phyloP scores from a whole-genome alignment of 2,888 invertebrate genomes.

The Dusona sp. region DNA sequence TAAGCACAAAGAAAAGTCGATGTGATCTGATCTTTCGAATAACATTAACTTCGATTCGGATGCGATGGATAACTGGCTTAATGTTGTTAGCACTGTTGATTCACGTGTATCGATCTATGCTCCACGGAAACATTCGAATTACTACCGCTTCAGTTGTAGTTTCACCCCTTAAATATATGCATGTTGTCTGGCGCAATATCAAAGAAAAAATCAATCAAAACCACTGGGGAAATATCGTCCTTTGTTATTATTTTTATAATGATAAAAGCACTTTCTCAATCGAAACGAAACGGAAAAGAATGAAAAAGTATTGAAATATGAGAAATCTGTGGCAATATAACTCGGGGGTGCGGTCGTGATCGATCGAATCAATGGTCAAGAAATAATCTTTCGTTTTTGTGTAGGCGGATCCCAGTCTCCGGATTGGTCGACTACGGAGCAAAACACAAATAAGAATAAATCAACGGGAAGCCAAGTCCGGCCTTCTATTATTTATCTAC shows the following conservation, averaged over 20 bases:
- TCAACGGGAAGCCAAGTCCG: conserved; percentile 15
- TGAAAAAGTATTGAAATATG: neutral
- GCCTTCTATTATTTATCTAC: conserved; percentile 51
- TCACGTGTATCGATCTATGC: conserved; percentile 38
- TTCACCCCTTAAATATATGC: conserved; percentile 38
- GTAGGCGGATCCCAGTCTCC: neutral
- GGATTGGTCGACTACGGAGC: conserved; percentile 37
- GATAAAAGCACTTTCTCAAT: conserved; percentile 27
- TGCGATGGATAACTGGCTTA: no score
- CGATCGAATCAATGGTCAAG: conserved; percentile 19
- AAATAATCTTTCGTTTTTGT: conserved; percentile 21
- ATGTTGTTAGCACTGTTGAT: neutral
- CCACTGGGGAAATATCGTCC: neutral
- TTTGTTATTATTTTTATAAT: conserved; percentile 38
- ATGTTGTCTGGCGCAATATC: conserved; percentile 9
- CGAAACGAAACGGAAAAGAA: neutral
- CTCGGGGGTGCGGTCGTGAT: conserved; percentile 41
- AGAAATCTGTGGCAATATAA: neutral
- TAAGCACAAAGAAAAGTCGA: neutral
- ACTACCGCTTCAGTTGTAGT: conserved; percentile 34
- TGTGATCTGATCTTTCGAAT: neutral
- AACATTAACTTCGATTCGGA: neutral
- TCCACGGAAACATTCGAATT: conserved; percentile 41
- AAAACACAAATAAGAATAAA: conserved; percentile 21
- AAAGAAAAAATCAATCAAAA: conserved; percentile 25